phyloP scores from a whole-genome alignment of 2,797 vertebrate species.

The Anguilla obscura region DNA sequence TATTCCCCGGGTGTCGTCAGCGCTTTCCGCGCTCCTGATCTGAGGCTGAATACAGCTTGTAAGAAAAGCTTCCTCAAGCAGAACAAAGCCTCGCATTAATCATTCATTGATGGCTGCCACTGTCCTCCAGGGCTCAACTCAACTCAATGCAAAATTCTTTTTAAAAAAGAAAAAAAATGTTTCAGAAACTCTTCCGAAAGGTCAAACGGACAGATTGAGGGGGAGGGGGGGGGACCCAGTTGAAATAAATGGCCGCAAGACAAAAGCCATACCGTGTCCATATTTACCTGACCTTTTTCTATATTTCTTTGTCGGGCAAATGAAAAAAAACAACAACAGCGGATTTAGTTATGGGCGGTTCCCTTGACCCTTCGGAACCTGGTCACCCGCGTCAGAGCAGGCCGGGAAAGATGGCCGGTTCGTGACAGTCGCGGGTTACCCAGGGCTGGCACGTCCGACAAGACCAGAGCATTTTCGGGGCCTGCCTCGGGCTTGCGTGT shows the following conservation, averaged over 20 bases:
- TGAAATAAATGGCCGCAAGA: constrained; percentile 71
- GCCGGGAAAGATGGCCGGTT: constrained; percentile 4
- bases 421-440: constrained; percentile 25
- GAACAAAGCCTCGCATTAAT: constrained; percentile 67
- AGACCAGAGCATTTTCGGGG: not conserved
- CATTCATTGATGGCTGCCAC: constrained; percentile 57
- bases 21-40: constrained; percentile 53
- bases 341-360: constrained; percentile 30
- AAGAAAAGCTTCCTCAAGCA: constrained; percentile 65
- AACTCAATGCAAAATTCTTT: constrained; percentile 59
- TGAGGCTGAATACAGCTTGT: constrained; percentile 57
- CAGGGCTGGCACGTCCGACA: not conserved
- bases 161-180: constrained; percentile 55
- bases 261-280: constrained; percentile 66
- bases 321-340: not conserved
- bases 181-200: constrained; percentile 71
- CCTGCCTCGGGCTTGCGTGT: not conserved
- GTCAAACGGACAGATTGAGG: constrained; percentile 63
- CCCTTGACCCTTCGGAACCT: constrained; percentile 40
- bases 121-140: constrained; percentile 50
- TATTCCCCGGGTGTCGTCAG: constrained; percentile 65
- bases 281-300: constrained; percentile 74
- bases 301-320: constrained; percentile 58
- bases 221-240: constrained; percentile 62
- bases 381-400: constrained; percentile 3